These are phyloP conservation scores for Agonopterix arenella DNA, from an alignment of 2,888 invertebrate genomes.

Conservation along the genomic window DNA sequence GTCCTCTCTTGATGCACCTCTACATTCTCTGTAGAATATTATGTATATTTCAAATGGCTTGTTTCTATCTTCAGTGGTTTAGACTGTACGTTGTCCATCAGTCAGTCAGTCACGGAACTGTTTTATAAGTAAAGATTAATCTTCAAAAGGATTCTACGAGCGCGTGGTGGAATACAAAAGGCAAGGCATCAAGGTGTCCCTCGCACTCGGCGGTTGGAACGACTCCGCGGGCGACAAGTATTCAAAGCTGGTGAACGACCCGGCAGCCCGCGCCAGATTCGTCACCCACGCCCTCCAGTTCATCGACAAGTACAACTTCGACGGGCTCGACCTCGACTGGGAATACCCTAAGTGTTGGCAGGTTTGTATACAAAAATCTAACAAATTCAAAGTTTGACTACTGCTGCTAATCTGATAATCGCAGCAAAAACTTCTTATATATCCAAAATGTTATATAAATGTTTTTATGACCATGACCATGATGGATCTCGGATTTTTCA, in stretches of 20 bases:
- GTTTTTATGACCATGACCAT: no score
- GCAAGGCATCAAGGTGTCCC: conserved; percentile 88
- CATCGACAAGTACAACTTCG: conserved; percentile 88
- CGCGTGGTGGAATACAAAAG: conserved; percentile 87
- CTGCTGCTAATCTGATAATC: no score
- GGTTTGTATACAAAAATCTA: conserved; percentile 36
- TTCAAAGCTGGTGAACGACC: conserved; percentile 87
- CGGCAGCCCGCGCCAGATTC: conserved; percentile 83
- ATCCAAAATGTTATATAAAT: no score
- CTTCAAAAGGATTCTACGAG: conserved; percentile 85
- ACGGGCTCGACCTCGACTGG: conserved; percentile 97
- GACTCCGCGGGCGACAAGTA: conserved; percentile 95
- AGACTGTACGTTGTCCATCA: not conserved
- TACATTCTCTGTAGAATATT: no score
- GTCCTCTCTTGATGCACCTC: no score
- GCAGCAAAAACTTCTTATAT: no score
- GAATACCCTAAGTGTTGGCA: conserved; percentile 96
- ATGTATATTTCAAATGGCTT: no score
- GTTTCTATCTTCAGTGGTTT: not conserved
- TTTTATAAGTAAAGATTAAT: not conserved
- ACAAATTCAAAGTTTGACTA: no score
- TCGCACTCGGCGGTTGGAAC: conserved; percentile 97
- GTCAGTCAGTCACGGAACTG: no score
- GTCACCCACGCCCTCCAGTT: conserved; percentile 85
- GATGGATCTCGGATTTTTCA: no score